These are phyloP conservation scores for Phyllotreta striolata DNA, from an alignment of 2,888 invertebrate species.

Conservation along the genomic window DNA sequence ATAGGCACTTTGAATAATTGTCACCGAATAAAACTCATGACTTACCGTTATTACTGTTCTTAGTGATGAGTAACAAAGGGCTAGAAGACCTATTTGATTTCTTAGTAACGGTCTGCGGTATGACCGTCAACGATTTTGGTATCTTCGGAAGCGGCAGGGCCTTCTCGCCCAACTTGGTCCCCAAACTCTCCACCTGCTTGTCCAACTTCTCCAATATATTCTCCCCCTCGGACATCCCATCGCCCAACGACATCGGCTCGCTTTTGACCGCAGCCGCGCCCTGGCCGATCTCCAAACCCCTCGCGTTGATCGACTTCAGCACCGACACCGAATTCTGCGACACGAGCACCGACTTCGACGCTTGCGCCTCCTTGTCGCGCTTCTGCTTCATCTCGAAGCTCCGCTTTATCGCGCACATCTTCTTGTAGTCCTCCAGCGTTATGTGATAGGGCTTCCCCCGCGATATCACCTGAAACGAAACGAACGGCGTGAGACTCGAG, in stretches of 20 bases:
- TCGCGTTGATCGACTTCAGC: slow-evolving; percentile 51
- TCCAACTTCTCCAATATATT: slow-evolving; percentile 61
- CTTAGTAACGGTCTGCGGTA: slow-evolving; percentile 69
- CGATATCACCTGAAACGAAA: slow-evolving; percentile 70
- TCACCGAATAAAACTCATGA: slow-evolving; percentile 55
- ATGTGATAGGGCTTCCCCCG: slow-evolving; percentile 83
- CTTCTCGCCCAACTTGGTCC: slow-evolving; percentile 54
- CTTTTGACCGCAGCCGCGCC: too few species aligned
- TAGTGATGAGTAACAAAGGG: slow-evolving; percentile 55
- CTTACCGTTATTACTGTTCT: slow-evolving; percentile 46
- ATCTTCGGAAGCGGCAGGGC: slow-evolving; percentile 75
- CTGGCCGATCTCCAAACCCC: slow-evolving; percentile 51
- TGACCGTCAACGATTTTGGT: slow-evolving; percentile 82
- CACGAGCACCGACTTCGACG: slow-evolving; percentile 42
- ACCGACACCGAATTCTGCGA: slow-evolving; percentile 50
- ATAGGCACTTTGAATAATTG: slow-evolving; percentile 54
- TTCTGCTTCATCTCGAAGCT: slow-evolving; percentile 63
- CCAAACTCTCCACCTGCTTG: slow-evolving; percentile 62
- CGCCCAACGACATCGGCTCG: slow-evolving; percentile 22
- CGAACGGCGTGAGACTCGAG: too few species aligned
- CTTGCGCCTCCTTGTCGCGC: slow-evolving; percentile 68
- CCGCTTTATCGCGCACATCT: slow-evolving; percentile 76
- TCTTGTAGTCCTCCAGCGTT: slow-evolving; percentile 80
- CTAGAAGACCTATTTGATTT: slow-evolving; percentile 55
- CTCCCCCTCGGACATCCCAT: slow-evolving; percentile 45